Conservation (phyloP, 2,888 invertebrate species). For the Cetonia aurata region DNA sequence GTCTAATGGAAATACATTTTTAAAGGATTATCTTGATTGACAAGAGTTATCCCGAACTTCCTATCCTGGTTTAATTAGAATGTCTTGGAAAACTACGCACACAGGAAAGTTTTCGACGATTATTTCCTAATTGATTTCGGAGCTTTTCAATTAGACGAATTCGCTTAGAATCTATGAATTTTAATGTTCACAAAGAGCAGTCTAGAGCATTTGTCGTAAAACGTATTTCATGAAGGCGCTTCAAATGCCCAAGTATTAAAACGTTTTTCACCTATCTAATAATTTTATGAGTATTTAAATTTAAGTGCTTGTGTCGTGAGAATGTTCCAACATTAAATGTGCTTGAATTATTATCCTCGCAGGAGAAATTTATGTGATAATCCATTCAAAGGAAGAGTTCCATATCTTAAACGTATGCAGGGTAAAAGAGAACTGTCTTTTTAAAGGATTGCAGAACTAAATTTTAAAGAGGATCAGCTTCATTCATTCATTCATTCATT, state of each 20-base stretch:
- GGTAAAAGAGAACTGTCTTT: too few species aligned
- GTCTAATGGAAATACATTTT: neutral
- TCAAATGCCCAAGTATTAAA: constrained; percentile 25
- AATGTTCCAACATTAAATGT: too few species aligned
- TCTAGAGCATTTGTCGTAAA: constrained; percentile 13
- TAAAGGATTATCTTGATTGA: constrained; percentile 18
- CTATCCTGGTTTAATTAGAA: constrained; percentile 26
- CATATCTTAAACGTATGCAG: too few species aligned
- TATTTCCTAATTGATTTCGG: constrained; percentile 42
- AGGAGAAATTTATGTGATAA: too few species aligned
- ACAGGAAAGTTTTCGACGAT: constrained; percentile 30
- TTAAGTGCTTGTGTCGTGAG: neutral
- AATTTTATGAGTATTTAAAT: constrained; percentile 3
- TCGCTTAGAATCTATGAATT: constrained; percentile 40
- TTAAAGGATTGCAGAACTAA: too few species aligned
- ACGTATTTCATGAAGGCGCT: constrained; percentile 19
- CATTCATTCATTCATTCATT: too few species aligned
- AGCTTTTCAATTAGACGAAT: constrained; percentile 39
- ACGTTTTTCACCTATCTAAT: constrained; percentile 1
- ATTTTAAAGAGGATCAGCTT: too few species aligned
- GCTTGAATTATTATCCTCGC: too few species aligned
- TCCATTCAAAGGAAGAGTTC: too few species aligned
- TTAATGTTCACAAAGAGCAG: constrained; percentile 34
- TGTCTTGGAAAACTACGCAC: constrained; percentile 14
- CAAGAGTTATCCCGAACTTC: constrained; percentile 23